Evolutionary conservation across 1,140 invertebrate genomes (phyloP).

Genomic region (Atta texana): DNA sequence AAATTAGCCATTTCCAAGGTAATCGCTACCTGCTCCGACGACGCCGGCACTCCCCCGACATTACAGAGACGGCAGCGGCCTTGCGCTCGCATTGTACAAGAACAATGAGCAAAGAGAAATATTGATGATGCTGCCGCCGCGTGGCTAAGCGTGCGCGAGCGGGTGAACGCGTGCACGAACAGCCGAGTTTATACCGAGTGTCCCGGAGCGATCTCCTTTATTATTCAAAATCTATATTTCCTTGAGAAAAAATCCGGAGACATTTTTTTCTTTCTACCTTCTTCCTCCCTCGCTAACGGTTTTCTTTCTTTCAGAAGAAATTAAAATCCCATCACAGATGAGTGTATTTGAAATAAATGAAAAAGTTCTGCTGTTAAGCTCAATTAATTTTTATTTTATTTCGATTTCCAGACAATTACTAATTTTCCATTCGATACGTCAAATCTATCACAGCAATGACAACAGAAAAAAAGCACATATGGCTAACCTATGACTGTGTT

Average conservation of each 20-base stretch:
- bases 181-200: constrained; percentile 51
- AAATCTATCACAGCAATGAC: neutral
- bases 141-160: constrained; percentile 77
- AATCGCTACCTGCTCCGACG: constrained; percentile 70
- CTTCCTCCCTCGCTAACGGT: neutral
- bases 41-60: constrained; percentile 68
- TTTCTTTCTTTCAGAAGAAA: neutral
- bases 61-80: constrained; percentile 73
- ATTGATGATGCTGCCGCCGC: constrained; percentile 82
- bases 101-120: constrained; percentile 86
- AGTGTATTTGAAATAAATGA: neutral
- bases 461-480: neutral
- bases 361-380: neutral
- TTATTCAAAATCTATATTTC: constrained; percentile 34
- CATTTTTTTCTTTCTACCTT: neutral
- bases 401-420: neutral
- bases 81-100: constrained; percentile 82
- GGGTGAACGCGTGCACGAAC: constrained; percentile 50
- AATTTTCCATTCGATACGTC: neutral
- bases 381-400: neutral
- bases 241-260: constrained; percentile 20
- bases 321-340: neutral
- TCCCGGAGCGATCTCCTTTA: constrained; percentile 43
- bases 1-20: constrained; percentile 76
- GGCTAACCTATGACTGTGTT: neutral